phyloP scores from a whole-genome alignment of 2,888 invertebrate genomes.

The Microdon myrmicae region DNA sequence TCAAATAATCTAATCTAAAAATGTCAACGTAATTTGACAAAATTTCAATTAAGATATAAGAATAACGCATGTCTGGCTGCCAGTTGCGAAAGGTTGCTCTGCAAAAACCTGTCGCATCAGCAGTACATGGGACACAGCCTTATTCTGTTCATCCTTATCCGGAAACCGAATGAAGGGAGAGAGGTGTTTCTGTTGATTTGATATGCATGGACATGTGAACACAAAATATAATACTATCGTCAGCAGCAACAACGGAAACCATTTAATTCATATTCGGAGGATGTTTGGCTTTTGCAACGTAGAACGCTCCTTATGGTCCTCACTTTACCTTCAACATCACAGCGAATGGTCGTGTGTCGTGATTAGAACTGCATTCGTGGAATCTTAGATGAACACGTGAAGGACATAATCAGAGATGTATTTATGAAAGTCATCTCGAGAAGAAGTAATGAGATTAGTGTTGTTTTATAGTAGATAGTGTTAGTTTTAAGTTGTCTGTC shows the following conservation, averaged over 20 bases:
- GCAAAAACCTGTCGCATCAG: conserved; percentile 42
- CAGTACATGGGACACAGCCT: conserved; percentile 33
- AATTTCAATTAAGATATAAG: conserved; percentile 62
- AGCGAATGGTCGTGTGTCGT: too few species aligned
- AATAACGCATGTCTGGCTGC: conserved; percentile 58
- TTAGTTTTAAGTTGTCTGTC: too few species aligned
- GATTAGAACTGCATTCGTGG: too few species aligned
- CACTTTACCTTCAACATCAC: too few species aligned
- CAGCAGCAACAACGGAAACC: conserved; percentile 17
- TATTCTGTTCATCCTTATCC: not conserved
- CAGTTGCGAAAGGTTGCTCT: conserved; percentile 48
- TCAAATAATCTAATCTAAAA: conserved; percentile 59
- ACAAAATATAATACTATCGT: conserved; percentile 32
- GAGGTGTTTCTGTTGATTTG: not conserved
- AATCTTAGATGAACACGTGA: too few species aligned
- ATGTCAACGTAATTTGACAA: conserved; percentile 61
- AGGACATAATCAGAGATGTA: too few species aligned
- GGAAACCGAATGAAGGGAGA: too few species aligned
- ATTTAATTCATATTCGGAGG: conserved; percentile 48
- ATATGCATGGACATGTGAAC: conserved; percentile 27
- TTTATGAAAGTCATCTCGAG: too few species aligned
- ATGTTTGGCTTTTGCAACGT: conserved; percentile 20
- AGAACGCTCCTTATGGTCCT: conserved; percentile 21
- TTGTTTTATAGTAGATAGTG: too few species aligned
- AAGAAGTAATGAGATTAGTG: too few species aligned